Evolutionary conservation across 2,797 vertebrate genomes (phyloP).

Genomic region (Buphagus erythrorhynchus): DNA sequence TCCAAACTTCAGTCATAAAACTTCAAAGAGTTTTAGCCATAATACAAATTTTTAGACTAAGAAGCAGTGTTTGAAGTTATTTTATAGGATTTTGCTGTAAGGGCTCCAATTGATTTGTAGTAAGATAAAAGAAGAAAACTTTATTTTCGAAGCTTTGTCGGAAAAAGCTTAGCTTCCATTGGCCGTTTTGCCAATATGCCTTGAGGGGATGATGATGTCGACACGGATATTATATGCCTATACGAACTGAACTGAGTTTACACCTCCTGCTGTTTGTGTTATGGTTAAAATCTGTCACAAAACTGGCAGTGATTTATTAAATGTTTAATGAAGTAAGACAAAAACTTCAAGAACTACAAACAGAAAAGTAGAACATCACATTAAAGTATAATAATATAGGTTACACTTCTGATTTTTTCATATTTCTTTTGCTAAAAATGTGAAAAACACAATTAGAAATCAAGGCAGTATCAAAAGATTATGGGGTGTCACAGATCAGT

Average conservation of each 20-base stretch:
- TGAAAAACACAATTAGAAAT: conserved; percentile 74
- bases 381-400: conserved; percentile 82
- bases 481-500: conserved; percentile 34
- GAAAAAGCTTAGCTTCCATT: conserved; percentile 99
- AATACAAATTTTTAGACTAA: conserved; percentile 99
- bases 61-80: conserved; percentile 99
- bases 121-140: conserved; percentile 99
- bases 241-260: conserved; percentile 92
- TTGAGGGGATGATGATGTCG: conserved; percentile 88
- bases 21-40: conserved; percentile 99
- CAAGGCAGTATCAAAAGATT: conserved; percentile 68
- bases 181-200: conserved; percentile 97
- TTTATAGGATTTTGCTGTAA: conserved; percentile 99
- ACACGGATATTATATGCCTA: conserved; percentile 95
- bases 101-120: conserved; percentile 99
- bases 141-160: conserved; percentile 99
- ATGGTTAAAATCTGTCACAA: conserved; percentile 99
- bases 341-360: conserved; percentile 96
- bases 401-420: conserved; percentile 76
- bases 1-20: conserved; percentile 98
- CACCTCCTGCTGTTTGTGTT: conserved; percentile 96
- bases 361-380: conserved; percentile 88
- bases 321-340: conserved; percentile 97
- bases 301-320: conserved; percentile 99
- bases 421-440: conserved; percentile 76